A percentile compares a stretch with the other conserved stretches of the same genome.
phyloP scores from a whole-genome alignment of 2,888 invertebrate genomes.

The Brachylomia viminalis region DNA sequence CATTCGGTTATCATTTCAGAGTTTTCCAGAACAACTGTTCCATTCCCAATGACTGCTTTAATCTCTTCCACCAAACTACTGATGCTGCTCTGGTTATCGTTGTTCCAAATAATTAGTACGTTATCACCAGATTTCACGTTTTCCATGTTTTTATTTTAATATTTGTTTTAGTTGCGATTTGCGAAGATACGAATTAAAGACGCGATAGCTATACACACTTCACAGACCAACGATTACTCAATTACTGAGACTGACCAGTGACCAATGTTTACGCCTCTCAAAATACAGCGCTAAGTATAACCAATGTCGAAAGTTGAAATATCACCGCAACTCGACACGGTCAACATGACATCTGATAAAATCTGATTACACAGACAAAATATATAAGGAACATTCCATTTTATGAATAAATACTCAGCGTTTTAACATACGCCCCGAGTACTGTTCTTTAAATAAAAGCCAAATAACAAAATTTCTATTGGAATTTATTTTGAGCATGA shows the following conservation, averaged over 20 bases:
- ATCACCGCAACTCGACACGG: not conserved
- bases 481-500: not conserved
- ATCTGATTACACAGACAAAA: constrained; percentile 17
- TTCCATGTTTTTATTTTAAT: constrained; percentile 75
- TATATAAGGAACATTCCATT: constrained; percentile 24
- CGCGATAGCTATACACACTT: constrained; percentile 14
- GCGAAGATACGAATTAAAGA: not conserved
- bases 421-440: not conserved
- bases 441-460: not conserved
- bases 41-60: constrained; percentile 84
- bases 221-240: constrained; percentile 11
- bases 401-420: not conserved
- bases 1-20: constrained; percentile 90
- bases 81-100: constrained; percentile 85
- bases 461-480: not conserved
- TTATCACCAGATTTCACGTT: constrained; percentile 82
- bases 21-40: constrained; percentile 91
- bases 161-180: constrained; percentile 8
- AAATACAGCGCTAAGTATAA: constrained; percentile 12
- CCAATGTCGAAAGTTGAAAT: constrained; percentile 15
- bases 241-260: too few species aligned
- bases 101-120: constrained; percentile 91
- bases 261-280: too few species aligned
- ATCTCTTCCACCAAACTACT: constrained; percentile 89
- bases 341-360: constrained; percentile 19